Evolutionary conservation across 2,113 vertebrate species (phyloP), one percentile per base, ranked within the genome.

Genomic region (Clinocottus analis): DNA sequence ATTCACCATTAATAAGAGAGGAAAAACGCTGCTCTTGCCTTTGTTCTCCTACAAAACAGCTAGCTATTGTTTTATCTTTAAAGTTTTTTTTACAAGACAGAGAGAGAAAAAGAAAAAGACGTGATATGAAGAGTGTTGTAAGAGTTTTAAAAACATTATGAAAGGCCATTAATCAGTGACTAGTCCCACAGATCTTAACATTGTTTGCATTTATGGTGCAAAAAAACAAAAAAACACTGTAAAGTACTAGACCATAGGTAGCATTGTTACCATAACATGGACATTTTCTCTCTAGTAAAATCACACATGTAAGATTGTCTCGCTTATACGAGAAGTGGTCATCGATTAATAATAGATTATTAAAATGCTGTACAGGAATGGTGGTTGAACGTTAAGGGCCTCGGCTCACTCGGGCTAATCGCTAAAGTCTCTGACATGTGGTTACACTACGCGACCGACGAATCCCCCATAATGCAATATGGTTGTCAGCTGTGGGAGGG

Each of bases 1-100:
- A 91, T 94, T 93, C 90, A 92, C 92, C 86, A 93, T 92, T 91
- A 87, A 89, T 87, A 90, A 87, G 89, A 90, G 85, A 91, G 83
- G 80, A 84, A 87, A 85, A 87, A 85, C 31, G 59, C 78, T 82
- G 86, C 79, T 89, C 84, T 87, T 77, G 85, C 86, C 77, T 82
- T 88, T 77, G 56, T 85, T 85, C 83, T 91, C 83, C 91, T 89
- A 93, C 81, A 85, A 92, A 93, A 91, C 88, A 94, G 86, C 87
- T 90, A 91, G 87, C 86, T 90, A 91, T 78, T 79, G 63, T 87
- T 85, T 85, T 82, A 86, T 76, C 75, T 89, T 91, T 90, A 83
- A 90, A 87, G 64, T 86, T 81, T 93, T 76, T 49, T 55, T 23
- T 93, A 90, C 87, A 92, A 92, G 90, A 92, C 85, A 85, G 80